Percentiles rank a stretch among this genome's conserved stretches.
These are phyloP conservation scores for Pangasius krempfi DNA, from an alignment of 2,797 vertebrate species.

Conservation along the genomic window DNA sequence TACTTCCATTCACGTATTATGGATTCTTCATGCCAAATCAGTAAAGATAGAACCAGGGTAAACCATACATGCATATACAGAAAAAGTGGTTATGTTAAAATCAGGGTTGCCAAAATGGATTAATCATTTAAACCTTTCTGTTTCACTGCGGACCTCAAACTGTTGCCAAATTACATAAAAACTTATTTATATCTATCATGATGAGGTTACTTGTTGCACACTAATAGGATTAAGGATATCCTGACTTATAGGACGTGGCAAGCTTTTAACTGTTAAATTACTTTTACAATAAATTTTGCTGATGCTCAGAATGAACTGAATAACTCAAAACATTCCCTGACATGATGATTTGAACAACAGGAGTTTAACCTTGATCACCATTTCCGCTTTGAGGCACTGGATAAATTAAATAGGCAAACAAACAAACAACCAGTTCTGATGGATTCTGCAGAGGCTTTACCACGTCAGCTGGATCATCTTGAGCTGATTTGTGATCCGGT, in stretches of 20 bases:
- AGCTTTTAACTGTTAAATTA: slow-evolving; percentile 1
- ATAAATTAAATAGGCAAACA: slow-evolving; percentile 15
- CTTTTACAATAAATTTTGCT: background rate
- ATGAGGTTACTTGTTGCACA: background rate
- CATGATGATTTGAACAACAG: slow-evolving; percentile 18
- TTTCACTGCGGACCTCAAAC: background rate
- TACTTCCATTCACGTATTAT: background rate
- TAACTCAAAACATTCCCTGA: background rate
- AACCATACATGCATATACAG: background rate
- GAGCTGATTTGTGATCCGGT: slow-evolving; percentile 35
- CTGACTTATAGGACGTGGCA: background rate
- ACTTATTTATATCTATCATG: background rate
- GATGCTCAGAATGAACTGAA: background rate
- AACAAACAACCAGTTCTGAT: slow-evolving; percentile 32
- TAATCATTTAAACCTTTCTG: background rate
- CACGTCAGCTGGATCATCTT: slow-evolving; percentile 29
- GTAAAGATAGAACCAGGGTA: background rate
- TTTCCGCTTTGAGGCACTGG: background rate
- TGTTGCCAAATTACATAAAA: background rate
- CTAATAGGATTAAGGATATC: background rate
- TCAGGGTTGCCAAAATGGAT: background rate
- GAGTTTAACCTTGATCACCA: slow-evolving; percentile 9
- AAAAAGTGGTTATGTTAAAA: background rate
- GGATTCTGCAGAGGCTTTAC: slow-evolving; percentile 46
- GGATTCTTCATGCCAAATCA: background rate